These are phyloP conservation scores for Thaumatotibia leucotreta DNA, from an alignment of 1,140 invertebrate species.

Conservation along the genomic window DNA sequence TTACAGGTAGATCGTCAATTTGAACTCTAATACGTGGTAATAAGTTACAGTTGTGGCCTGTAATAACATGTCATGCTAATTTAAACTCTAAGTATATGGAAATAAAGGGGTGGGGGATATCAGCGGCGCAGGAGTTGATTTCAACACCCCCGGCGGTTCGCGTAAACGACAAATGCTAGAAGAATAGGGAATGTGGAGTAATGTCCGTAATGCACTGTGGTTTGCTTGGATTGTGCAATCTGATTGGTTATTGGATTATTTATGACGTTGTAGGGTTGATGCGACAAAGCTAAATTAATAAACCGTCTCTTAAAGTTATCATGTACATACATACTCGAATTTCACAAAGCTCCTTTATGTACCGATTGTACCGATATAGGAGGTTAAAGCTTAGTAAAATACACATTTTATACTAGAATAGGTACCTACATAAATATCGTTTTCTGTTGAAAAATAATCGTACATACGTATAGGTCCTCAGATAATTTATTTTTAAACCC, in stretches of 20 bases:
- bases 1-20: background rate
- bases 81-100: background rate
- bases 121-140: background rate
- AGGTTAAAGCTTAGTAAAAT: too few species aligned
- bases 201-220: slow-evolving; percentile 6
- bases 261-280: background rate
- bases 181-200: slow-evolving; percentile 2
- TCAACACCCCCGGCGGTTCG: background rate
- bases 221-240: background rate
- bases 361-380: too few species aligned
- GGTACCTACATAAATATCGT: too few species aligned
- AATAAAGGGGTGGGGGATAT: background rate
- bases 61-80: too few species aligned
- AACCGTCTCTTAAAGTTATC: background rate
- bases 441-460: too few species aligned
- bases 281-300: background rate
- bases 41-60: too few species aligned
- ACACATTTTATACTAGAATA: too few species aligned
- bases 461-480: too few species aligned
- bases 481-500: too few species aligned
- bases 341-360: too few species aligned
- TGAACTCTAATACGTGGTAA: too few species aligned
- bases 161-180: slow-evolving; percentile 3
- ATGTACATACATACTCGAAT: too few species aligned
- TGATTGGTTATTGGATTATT: background rate